Base-by-base conservation (phyloP, 2,888 invertebrate species). In the Drosophila paramelanica region DNA sequence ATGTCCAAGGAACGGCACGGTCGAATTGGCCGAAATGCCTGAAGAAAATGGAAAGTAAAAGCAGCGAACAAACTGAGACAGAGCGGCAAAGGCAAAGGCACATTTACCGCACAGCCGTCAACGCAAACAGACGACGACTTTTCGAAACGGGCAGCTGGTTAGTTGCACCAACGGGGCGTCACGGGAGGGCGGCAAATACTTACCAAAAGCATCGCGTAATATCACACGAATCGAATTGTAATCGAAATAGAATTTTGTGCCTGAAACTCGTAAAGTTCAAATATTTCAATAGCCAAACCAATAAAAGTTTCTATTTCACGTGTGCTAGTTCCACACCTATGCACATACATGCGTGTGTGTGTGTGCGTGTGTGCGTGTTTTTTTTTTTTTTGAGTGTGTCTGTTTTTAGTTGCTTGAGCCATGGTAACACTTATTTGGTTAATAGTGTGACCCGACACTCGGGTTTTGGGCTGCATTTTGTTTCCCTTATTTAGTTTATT, bases 41-140 rank as follows among this genome's bases (percentile, higher is more conserved):
- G 60, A 78, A 70, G 73, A 79, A 83, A 88, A 88, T 88, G 71
- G 85, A 83, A 82, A 88, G 86, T 85, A 88, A 85, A 88, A 77
- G 67, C 36, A 36, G 36, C 36, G 11, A 13, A 5, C 36, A 36
- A 36, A 13, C 56, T 66, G 70, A 38, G 70, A 38, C 57, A 47
- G 66, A 67, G 67, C 69, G 45, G 49, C 45, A 36, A 36, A 31
- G 31, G 31, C 65, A 58, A 73, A 79, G 72, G 77, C 83, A 83
- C 83, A 83, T 83, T 83, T 72, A 74, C 72, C 82, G 83, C 72
- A 82, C 70, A 79, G 66, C 82, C 86, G 86, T 85, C 88, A 77
- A 62, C 25, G 83, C 77, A 82, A 74, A 70, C 86, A 81, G 83
- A 88, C 88, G 83, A 88, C 88, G 86, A 77, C 47, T 59, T 41